Percentiles rank a stretch among this genome's conserved stretches.
These are phyloP conservation scores for Desmophyllum pertusum DNA, from an alignment of 92 coral and sea anemone species.

Conservation along the genomic window DNA sequence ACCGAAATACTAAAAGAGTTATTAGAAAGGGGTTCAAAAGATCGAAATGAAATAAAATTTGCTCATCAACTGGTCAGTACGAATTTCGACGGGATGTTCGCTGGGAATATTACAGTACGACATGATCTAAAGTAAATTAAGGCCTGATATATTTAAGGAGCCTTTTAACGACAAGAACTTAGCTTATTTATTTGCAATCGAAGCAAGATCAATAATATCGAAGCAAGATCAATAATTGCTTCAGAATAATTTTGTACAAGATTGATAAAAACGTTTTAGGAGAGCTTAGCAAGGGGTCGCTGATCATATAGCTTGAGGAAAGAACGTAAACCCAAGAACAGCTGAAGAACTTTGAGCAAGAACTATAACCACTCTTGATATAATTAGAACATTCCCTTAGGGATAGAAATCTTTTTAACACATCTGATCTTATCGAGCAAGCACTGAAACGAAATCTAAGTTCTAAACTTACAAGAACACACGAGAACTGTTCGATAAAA, in stretches of 20 bases:
- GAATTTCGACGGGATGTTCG: not conserved
- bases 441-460: not conserved
- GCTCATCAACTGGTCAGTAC: not conserved
- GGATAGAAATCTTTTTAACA: conserved; percentile 1
- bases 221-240: not conserved
- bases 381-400: conserved; percentile 10
- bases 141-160: not conserved
- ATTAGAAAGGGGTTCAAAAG: not conserved
- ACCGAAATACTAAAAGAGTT: not conserved
- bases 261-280: not conserved
- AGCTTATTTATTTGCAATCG: conserved; percentile 1
- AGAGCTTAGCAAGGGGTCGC: not conserved
- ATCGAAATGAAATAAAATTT: not conserved
- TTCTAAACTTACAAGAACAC: conserved; percentile 2
- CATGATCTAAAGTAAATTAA: not conserved
- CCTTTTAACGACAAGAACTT: conserved; percentile 10
- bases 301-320: not conserved
- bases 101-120: not conserved
- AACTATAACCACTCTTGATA: not conserved
- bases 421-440: conserved; percentile 23
- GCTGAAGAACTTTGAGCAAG: not conserved
- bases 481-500: not conserved
- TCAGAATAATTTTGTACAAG: not conserved
- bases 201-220: not conserved
- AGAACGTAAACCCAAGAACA: not conserved